Evolutionary conservation across 2,797 vertebrate genomes (phyloP).

Genomic region (Sebastes hopkinsi): DNA sequence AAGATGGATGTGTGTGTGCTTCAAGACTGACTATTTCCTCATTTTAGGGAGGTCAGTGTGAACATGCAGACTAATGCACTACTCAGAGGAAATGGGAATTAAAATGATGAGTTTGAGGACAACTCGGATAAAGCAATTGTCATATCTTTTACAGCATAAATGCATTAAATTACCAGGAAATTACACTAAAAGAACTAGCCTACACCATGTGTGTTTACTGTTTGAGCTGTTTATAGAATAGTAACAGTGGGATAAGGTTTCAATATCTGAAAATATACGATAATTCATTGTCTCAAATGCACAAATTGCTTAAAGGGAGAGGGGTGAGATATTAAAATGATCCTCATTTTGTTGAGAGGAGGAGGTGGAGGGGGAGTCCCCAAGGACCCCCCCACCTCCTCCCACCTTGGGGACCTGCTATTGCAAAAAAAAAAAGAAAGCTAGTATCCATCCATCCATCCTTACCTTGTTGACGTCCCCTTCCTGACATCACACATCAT

Average conservation of each 20-base stretch:
- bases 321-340: constrained; percentile 9
- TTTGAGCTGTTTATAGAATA: neutral
- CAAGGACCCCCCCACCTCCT: neutral
- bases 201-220: neutral
- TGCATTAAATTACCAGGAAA: neutral
- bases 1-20: too few species aligned
- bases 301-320: constrained; percentile 1
- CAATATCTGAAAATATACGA: neutral
- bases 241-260: neutral
- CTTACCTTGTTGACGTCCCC: constrained; percentile 99
- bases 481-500: constrained; percentile 99
- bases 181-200: neutral
- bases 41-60: too few species aligned
- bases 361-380: neutral
- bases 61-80: too few species aligned
- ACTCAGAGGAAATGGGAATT: too few species aligned
- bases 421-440: constrained; percentile 29
- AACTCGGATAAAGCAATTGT: neutral
- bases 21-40: too few species aligned
- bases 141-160: neutral
- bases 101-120: neutral
- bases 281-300: neutral
- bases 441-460: constrained; percentile 31
- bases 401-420: constrained; percentile 2
- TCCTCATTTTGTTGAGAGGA: neutral